Percentiles rank a stretch among this genome's conserved stretches.
phyloP scores from a whole-genome alignment of 2,113 vertebrate species.

The Podilymbus podiceps region DNA sequence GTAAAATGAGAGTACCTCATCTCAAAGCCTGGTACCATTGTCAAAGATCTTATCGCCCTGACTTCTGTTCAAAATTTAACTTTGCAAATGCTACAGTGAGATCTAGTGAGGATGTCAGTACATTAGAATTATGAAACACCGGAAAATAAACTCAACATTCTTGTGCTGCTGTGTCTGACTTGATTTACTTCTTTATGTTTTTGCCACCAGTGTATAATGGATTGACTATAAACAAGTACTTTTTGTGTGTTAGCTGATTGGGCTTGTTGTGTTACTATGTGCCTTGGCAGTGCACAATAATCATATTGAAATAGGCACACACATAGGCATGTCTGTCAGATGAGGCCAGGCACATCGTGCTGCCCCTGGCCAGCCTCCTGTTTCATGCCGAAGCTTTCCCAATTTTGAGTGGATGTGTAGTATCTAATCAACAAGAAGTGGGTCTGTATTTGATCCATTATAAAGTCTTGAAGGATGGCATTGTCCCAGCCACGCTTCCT shows the following conservation, averaged over 20 bases:
- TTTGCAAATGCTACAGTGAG: not conserved
- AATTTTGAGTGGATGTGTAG: fast-evolving
- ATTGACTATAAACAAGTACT: not conserved
- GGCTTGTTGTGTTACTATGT: not conserved
- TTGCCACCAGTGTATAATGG: not conserved
- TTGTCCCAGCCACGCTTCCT: not conserved
- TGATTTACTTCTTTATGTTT: not conserved
- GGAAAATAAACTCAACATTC: not conserved
- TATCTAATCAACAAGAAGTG: too few relatives aligned
- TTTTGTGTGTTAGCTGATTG: too few relatives aligned
- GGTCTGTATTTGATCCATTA: fast-evolving
- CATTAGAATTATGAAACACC: not conserved
- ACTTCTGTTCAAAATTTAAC: not conserved
- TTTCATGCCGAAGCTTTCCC: not conserved
- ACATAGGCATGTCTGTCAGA: fast-evolving
- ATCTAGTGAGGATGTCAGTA: not conserved
- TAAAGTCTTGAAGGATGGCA: not conserved
- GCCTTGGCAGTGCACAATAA: not conserved
- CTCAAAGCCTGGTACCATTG: not conserved
- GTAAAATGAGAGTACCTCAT: not conserved
- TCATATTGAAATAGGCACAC: too few relatives aligned
- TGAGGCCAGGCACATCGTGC: not conserved
- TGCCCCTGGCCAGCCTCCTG: fast-evolving
- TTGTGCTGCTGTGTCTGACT: not conserved
- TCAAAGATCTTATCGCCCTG: not conserved